Conservation (phyloP, 2,113 vertebrate species). For the Scortum barcoo region DNA sequence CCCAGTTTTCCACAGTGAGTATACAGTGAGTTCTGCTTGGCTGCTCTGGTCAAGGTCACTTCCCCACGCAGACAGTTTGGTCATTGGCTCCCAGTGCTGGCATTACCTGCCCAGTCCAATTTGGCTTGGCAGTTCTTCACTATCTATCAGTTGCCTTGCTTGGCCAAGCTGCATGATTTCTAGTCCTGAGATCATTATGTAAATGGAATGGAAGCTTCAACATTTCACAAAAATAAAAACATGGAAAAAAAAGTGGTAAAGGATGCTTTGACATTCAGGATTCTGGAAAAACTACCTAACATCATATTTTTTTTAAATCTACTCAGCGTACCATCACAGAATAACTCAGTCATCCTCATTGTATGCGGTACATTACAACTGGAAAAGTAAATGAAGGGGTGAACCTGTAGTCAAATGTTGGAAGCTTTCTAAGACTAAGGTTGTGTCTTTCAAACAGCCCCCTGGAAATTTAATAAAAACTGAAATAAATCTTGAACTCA, state of each 20-base stretch:
- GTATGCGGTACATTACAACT: conserved; percentile 2
- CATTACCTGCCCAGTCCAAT: conserved; percentile 62
- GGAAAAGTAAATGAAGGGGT: conserved; percentile 19
- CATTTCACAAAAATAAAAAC: conserved; percentile 14
- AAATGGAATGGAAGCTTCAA: background rate
- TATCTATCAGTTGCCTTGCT: conserved; percentile 35
- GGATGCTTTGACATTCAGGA: background rate
- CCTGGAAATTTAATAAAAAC: background rate
- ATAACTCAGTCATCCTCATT: conserved; percentile 8
- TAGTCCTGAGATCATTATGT: conserved; percentile 19
- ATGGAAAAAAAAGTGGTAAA: background rate
- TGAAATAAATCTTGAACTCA: background rate
- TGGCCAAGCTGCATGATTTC: conserved; percentile 20
- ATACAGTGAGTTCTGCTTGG: conserved; percentile 56
- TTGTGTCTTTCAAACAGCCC: background rate
- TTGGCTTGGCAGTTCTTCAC: conserved; percentile 49
- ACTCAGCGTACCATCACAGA: background rate
- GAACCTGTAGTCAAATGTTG: conserved; percentile 31
- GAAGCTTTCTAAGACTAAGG: conserved; percentile 21
- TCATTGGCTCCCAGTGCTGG: conserved; percentile 53
- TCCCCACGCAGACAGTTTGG: conserved; percentile 54
- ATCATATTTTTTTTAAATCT: conserved; percentile 5
- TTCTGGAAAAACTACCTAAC: background rate
- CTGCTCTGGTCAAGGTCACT: conserved; percentile 65
- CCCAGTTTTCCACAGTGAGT: conserved; percentile 56